Base-by-base conservation (phyloP, 2,888 invertebrate species). In the Strigamia maritima region DNA sequence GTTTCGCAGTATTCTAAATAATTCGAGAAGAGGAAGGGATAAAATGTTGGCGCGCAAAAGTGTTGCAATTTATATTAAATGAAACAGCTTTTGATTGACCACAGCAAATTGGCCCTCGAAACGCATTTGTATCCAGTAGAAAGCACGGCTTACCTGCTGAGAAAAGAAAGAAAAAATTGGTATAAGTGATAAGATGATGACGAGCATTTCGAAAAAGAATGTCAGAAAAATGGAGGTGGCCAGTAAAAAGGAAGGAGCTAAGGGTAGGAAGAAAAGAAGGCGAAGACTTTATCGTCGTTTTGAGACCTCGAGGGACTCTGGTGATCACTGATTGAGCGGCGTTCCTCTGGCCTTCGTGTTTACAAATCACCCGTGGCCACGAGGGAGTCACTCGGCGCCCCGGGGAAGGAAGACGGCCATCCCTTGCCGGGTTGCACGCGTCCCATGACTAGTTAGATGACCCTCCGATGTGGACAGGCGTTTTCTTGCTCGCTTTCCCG, bases 81-180 rank as follows among this genome's bases (percentile, higher is more conserved):
- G 35, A 35, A 10, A 10, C 35, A 44, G 14, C 4, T 44, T 44
- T 44, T n/a, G 44, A 44, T 44, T 44, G 44, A 44, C 44, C 44
- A n/a, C 44, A 44, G 44, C n/a, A 38, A 44, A 12, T 16, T 44
- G n/a, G 44, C 14, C 44, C 16, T 44, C 44, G 44, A 44, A 44
- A 44, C 44, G 44, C 44, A 44, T 44, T 44, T 16, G 44, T 44
- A 44, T 44, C 44, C 44, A 14, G 44, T 44, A 44, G 14, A 44
- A 44, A 44, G 8, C 4, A 44, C 44, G 44, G 44, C 44, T 44
- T 44, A 44, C 44, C 44, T 44, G 44, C 44, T 44, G 38, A 26
- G 79, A 78, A 79, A 19, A 78, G n/a, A 79, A 2, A 79, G 14
- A 79, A 28, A 19, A 26, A 40, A 31, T 16, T 3, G 35, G 19